Evolutionary conservation across 2,797 vertebrate species (phyloP).

Genomic region (Anabacerthia variegaticeps): DNA sequence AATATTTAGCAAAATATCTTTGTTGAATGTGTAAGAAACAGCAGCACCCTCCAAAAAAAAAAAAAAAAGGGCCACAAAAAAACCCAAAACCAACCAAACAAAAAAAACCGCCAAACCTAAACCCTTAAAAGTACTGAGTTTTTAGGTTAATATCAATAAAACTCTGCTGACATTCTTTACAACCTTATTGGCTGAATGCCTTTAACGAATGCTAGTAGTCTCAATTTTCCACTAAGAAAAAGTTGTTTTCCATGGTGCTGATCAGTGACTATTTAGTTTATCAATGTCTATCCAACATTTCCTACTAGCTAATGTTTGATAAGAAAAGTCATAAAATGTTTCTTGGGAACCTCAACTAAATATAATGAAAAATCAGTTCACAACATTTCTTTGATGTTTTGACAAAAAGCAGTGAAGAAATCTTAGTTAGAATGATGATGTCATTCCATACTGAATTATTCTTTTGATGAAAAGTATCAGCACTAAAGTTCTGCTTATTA

Average conservation of each 20-base stretch:
- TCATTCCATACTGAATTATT: slow-evolving; percentile 1
- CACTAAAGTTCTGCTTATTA: background rate
- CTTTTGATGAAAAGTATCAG: slow-evolving; percentile 22
- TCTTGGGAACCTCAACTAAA: background rate
- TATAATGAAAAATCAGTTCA: background rate
- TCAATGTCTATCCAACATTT: background rate
- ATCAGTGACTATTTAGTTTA: background rate
- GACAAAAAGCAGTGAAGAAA: background rate
- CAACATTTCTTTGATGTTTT: slow-evolving; percentile 33
- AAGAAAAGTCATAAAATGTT: background rate
- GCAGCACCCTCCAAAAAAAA: fast-evolving
- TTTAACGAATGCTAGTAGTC: background rate
- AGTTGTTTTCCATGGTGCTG: background rate
- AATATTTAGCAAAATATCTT: background rate
- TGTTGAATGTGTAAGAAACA: background rate
- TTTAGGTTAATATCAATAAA: background rate
- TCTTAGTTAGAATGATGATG: background rate
- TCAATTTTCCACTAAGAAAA: background rate
- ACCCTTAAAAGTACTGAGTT: background rate
- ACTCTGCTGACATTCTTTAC: background rate
- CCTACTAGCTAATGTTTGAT: background rate
- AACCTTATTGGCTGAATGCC: background rate
- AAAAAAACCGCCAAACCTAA: background rate
- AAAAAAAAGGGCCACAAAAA: too few species aligned
- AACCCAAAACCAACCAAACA: too few species aligned